Evolutionary conservation across 1,140 invertebrate species (phyloP).

Genomic region (Bombus breviceps): DNA sequence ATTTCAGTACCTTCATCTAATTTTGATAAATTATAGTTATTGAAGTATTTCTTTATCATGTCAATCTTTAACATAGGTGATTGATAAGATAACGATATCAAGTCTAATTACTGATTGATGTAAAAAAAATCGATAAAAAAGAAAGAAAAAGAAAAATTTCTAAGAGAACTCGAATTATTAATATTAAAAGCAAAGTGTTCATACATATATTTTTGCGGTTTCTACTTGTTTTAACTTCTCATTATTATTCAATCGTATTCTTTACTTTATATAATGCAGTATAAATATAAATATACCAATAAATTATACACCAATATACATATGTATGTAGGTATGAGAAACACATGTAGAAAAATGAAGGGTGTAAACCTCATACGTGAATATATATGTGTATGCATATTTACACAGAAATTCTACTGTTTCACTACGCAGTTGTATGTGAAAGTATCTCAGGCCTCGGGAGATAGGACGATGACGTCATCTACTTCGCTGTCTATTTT

Average conservation of each 20-base stretch:
- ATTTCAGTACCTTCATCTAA: neutral
- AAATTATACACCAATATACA: neutral
- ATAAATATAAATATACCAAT: constrained; percentile 10
- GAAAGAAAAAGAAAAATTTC: no score
- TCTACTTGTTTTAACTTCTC: neutral
- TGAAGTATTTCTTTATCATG: neutral
- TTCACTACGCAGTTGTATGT: constrained; percentile 17
- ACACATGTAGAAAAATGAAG: neutral
- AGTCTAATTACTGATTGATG: neutral
- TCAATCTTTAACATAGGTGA: neutral
- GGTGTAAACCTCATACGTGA: neutral
- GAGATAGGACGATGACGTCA: constrained; percentile 77
- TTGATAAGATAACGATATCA: neutral
- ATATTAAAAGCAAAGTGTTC: neutral
- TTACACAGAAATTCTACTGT: constrained; percentile 35
- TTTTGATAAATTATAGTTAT: neutral
- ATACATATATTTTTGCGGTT: neutral
- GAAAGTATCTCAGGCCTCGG: constrained; percentile 53
- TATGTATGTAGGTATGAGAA: neutral
- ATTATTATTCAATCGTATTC: constrained; percentile 6
- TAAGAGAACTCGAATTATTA: neutral
- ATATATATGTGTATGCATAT: neutral
- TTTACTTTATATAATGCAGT: neutral
- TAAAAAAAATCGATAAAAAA: neutral
- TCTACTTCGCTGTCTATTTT: constrained; percentile 75